These are phyloP conservation scores for Sorex fumeus DNA, from an alignment of 2,113 vertebrate genomes.

Conservation along the genomic window DNA sequence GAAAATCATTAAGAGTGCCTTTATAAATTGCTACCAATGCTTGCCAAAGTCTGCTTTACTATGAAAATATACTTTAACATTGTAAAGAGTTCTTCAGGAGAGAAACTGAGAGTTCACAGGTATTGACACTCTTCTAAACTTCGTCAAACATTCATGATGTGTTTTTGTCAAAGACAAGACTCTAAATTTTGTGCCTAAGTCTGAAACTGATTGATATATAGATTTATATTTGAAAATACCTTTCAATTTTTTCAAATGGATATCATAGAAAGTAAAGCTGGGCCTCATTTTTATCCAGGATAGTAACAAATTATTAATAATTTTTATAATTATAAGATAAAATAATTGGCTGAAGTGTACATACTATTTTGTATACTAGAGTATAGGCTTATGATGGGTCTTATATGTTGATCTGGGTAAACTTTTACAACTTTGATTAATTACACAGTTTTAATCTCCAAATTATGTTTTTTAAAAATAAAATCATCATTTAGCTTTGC, in stretches of 20 bases:
- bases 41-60: not conserved
- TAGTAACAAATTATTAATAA: not conserved
- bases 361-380: not conserved
- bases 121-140: not conserved
- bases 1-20: not conserved
- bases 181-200: not conserved
- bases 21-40: not conserved
- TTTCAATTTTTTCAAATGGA: not conserved
- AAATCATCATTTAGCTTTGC: not conserved
- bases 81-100: not conserved
- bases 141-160: not conserved
- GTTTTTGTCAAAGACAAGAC: not conserved
- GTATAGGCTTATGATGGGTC: not conserved
- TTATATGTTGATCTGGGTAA: too few species aligned
- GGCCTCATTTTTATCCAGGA: not conserved
- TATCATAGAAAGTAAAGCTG: not conserved
- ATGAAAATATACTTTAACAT: not conserved
- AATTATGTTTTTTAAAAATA: not conserved
- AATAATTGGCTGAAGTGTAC: not conserved
- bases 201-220: not conserved
- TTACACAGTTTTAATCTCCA: not conserved
- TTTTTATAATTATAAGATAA: not conserved
- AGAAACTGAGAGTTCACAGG: not conserved
- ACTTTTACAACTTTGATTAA: too few species aligned
- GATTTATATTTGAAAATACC: not conserved